Conservation (phyloP, 2,113 vertebrate genomes). For the Antechinus stuartii region DNA sequence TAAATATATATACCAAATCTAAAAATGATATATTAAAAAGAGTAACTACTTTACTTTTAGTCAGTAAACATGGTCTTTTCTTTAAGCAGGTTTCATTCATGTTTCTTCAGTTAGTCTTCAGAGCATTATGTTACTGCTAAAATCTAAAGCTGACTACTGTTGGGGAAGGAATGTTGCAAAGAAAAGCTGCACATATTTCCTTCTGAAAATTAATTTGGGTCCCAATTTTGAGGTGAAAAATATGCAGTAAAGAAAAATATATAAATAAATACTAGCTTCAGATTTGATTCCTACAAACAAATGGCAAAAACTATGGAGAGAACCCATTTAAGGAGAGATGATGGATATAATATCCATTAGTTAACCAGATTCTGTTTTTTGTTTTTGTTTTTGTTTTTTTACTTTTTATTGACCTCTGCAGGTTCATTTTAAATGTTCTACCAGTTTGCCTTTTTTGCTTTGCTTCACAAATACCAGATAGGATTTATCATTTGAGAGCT, state of each 20-base stretch:
- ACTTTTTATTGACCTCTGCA: background rate
- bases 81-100: background rate
- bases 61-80: background rate
- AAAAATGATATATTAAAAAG: background rate
- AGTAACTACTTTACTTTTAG: background rate
- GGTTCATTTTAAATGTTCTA: background rate
- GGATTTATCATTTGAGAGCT: background rate
- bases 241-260: background rate
- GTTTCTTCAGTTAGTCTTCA: background rate
- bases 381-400: background rate
- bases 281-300: background rate
- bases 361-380: background rate
- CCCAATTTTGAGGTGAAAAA: background rate
- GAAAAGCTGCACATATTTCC: background rate
- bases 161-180: background rate
- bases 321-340: background rate
- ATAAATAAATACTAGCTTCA: background rate
- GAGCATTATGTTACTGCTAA: background rate
- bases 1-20: background rate
- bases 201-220: background rate
- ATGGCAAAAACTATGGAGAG: background rate
- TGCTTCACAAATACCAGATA: background rate
- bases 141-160: background rate
- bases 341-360: background rate
- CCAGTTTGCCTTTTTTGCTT: background rate